Base-by-base conservation (phyloP, 2,113 vertebrate species). In the Lophochroa leadbeateri region DNA sequence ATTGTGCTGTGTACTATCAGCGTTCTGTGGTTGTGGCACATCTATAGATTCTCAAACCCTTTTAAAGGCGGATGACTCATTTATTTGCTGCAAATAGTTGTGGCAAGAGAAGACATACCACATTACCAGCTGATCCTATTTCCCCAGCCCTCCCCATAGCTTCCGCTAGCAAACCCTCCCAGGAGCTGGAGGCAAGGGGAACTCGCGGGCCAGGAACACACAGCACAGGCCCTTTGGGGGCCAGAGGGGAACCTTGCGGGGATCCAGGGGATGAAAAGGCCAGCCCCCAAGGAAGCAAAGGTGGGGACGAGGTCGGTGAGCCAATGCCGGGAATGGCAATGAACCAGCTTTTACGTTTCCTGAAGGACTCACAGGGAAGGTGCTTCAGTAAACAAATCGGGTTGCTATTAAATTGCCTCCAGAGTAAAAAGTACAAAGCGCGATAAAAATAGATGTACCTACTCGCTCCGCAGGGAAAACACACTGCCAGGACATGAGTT, bases 91-190 rank as follows among this genome's bases (percentile, higher is more conserved):
- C 98, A 95, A 96, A 97, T 94, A 97, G 94, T 95, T 97, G 98
- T 70, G 96, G 97, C 75, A 35, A 95, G 96, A 97, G 97, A 92
- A 94, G 98, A 98, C 96, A 97, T 97, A 99, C 98, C 98, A 98
- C 98, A 98, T 98, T 96, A 98, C 98, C 98, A 99, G 98, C 98
- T 98, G 98, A 98, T 98, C 98, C 98, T 94, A 98, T 98, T 97
- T 98, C 98, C 98, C 98, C 98, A 95, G 98, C 94, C 52, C 61
- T 91, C 97, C 94, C 91, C 82, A 27, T 44, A 9, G 44, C 91
- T 97, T 97, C 95, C 60, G 14, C 72, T 69, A 44, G 88, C 86
- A 77, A 94, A 90, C n/a, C 58, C 76, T 64, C 57, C 75, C 94
- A 13, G 82, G 52, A 82, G 82, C 85, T 12, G 52, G 70, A 78